Base-by-base conservation (phyloP, 2,113 vertebrate genomes). In the Saccopteryx leptura region DNA sequence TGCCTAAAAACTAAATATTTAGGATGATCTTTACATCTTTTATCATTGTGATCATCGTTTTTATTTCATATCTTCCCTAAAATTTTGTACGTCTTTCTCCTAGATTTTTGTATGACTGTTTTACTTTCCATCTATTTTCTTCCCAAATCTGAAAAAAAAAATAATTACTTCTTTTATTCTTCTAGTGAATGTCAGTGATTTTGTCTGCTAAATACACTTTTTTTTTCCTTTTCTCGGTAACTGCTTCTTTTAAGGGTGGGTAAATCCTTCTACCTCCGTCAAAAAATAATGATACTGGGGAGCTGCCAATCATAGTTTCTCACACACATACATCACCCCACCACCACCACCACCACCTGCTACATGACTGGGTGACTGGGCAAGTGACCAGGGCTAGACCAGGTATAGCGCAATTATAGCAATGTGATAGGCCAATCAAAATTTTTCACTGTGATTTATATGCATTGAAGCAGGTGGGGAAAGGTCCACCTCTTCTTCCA, bases 201-300 rank as follows among this genome's bases (percentile, higher is more conserved):
- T 94, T 33, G 1, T 65, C 31, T 85, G 13, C 11, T 21, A 50
- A 39, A 56, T 12, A 87, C 54, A 39, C 3, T 19, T 6, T 24
- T 6, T 24, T 94, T 96, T 33, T 10, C 58, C 24, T 78, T 89
- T 93, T 68, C 39, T 21, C 87, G 19, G 12, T 71, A 93, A 95
- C 46, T 74, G 23, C 9, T 88, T 60, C 26, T 60, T 60, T 28
- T 39, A 3, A 39, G 39, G 6, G 14, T 24, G 9, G 39, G 15
- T 66, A 91, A 60, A 19, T 82, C 23, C 9, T 82, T 78, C 33
- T 89, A 75, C 4, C 11, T 56, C 4, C 6, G 15, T 33, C 21
- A 92, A 52, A 88, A 71, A 87, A 9, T 39, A 87, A 78, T 26
- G 8, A 87, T 87, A 54, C 76, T 50, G 19, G 26, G 14, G 56